Base-by-base conservation (phyloP, 1,140 invertebrate species). In the Aphaenogaster floridana region DNA sequence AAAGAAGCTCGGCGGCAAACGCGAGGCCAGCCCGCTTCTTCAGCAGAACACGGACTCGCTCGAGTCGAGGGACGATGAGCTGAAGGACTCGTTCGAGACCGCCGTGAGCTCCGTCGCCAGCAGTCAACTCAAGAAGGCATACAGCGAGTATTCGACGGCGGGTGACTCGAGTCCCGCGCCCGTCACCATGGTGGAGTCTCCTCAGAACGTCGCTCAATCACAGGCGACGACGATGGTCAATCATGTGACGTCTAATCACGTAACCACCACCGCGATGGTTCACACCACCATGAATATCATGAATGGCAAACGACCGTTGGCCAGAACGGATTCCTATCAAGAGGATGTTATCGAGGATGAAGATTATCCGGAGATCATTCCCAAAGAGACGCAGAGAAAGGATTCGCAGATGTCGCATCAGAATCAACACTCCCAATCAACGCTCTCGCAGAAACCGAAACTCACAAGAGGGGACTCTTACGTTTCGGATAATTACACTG, bases 41-140 rank as follows among this genome's bases (percentile, higher is more conserved):
- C 95, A 96, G 69, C 95, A 96, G 50, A 96, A 96, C 80, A 96
- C 95, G 0, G 96, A 96, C 89, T 96, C 96, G 11, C 91, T 96
- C 66, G 96, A 96, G 84, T 96, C 96, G 0, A 94, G 95, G 48
- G 96, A 96, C 81, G 96, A 96, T 84, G 96, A 96, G 48, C 81
- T 96, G 48, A 96, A 96, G 83, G 96, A 97, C 68, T 96, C 96
- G 3, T 97, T 96, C 89, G 96, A 96, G 83, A 96, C 96, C 21
- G 96, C 96, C 8, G 94, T 96, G n/a, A 96, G 95, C 86, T 96
- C 96, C 3, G 93, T 96, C 3, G 94, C 92, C 61, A 96, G 95
- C 89, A 95, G 94, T 13, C 95, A 95, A 52, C 93, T 86, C 11
- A 93, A 86, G n/a, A 94, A 93, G 74, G 92, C 88, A 3, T 93